A percentile compares a stretch with the other conserved stretches of the same genome.
These are phyloP conservation scores for Zhuqinia jingwanae DNA, from an alignment of 2,888 invertebrate species.

Conservation along the genomic window DNA sequence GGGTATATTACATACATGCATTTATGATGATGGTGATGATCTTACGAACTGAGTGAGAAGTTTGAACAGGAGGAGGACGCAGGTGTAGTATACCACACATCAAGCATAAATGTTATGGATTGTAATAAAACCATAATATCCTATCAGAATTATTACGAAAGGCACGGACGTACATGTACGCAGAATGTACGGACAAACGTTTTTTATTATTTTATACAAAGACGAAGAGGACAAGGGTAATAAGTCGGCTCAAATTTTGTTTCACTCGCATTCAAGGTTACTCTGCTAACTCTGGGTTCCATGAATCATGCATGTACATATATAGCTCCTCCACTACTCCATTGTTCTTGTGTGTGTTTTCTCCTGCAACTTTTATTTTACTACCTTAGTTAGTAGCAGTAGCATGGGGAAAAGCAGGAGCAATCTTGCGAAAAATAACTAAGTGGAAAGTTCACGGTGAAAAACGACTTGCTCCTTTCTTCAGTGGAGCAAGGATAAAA, in stretches of 20 bases:
- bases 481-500: not conserved
- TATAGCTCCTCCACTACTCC: too few species aligned
- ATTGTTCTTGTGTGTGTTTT: not conserved
- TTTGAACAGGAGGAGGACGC: not conserved
- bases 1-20: too few species aligned
- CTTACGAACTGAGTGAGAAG: not conserved
- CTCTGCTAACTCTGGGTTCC: constrained; percentile 2
- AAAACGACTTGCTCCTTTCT: constrained; percentile 21
- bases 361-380: not conserved
- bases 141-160: too few species aligned
- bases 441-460: constrained; percentile 35
- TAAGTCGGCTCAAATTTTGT: constrained; percentile 17
- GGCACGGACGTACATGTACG: not conserved
- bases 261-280: constrained; percentile 41
- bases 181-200: not conserved
- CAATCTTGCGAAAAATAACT: constrained; percentile 23
- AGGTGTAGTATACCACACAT: constrained; percentile 6
- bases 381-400: too few species aligned
- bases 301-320: constrained; percentile 47
- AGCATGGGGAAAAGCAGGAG: not conserved
- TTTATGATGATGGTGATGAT: not conserved
- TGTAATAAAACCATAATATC: too few species aligned
- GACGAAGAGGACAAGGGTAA: not conserved
- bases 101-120: too few species aligned
- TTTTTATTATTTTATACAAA: not conserved